Evolutionary conservation across 2,888 invertebrate genomes (phyloP).

Genomic region (Plebejus melissa): DNA sequence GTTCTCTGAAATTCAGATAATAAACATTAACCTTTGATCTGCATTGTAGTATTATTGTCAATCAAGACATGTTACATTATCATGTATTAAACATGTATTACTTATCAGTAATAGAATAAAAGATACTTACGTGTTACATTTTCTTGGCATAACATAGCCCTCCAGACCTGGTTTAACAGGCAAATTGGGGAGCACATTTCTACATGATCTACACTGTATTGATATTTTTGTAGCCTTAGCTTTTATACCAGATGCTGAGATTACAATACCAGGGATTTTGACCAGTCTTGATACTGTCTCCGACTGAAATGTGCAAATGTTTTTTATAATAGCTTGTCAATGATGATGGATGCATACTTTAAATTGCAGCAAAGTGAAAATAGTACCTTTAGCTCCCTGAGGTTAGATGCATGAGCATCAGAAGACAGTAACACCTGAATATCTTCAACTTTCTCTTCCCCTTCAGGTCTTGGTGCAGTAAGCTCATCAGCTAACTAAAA

Average conservation of each 20-base stretch:
- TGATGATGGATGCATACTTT: not conserved
- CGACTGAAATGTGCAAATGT: constrained; percentile 80
- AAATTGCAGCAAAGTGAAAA: constrained; percentile 6
- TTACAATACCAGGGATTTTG: constrained; percentile 97
- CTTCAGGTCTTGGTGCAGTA: constrained; percentile 93
- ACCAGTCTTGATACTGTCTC: constrained; percentile 95
- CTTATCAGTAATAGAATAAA: not conserved
- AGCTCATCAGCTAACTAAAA: constrained; percentile 92
- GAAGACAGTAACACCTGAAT: constrained; percentile 94
- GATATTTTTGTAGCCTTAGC: constrained; percentile 97
- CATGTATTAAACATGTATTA: no score
- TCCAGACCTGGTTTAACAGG: constrained; percentile 96
- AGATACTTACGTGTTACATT: constrained; percentile 90
- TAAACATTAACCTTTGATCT: not conserved
- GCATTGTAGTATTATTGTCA: no score
- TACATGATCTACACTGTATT: constrained; percentile 96
- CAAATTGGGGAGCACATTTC: constrained; percentile 92
- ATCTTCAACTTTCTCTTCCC: constrained; percentile 93
- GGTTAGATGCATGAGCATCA: constrained; percentile 87
- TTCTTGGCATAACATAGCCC: constrained; percentile 96
- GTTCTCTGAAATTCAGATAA: constrained; percentile 82
- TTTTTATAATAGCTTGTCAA: constrained; percentile 11
- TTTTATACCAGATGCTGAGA: constrained; percentile 95
- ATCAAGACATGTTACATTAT: no score
- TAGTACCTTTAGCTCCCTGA: constrained; percentile 91